A percentile compares a stretch with the other conserved stretches of the same genome.
These are phyloP conservation scores for Drosophila picticornis DNA, from an alignment of 2,888 invertebrate genomes.

Conservation along the genomic window DNA sequence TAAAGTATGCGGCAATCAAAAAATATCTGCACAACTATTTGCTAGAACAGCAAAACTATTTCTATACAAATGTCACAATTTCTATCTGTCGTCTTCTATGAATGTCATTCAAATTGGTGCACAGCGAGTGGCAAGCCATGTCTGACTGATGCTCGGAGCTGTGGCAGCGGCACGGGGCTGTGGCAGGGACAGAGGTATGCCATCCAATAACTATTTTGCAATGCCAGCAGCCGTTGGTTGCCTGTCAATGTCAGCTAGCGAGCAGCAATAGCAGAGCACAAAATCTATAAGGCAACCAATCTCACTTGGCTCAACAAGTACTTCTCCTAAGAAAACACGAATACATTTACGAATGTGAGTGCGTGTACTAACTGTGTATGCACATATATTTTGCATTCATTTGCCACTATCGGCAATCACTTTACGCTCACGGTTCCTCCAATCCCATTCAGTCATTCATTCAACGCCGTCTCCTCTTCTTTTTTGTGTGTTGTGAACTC, in stretches of 20 bases:
- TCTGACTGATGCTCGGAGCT: background rate
- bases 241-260: conserved; percentile 74
- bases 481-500: conserved; percentile 28
- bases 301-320: conserved; percentile 54
- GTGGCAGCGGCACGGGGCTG: background rate
- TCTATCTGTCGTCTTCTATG: conserved; percentile 62
- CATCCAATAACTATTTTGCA: conserved; percentile 43
- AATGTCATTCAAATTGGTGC: conserved; percentile 81
- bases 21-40: conserved; percentile 78
- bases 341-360: background rate
- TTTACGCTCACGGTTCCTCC: conserved; percentile 55
- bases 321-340: conserved; percentile 8
- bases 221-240: conserved; percentile 42
- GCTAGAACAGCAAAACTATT: conserved; percentile 72
- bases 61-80: conserved; percentile 78
- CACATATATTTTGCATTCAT: conserved; percentile 49
- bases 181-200: conserved; percentile 11
- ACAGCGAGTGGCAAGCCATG: conserved; percentile 48
- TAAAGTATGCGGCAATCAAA: conserved; percentile 75
- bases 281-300: conserved; percentile 31
- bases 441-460: conserved; percentile 38
- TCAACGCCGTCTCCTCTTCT: conserved; percentile 21
- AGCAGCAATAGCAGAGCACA: conserved; percentile 52
- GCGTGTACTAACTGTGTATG: conserved; percentile 4
- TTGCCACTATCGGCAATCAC: conserved; percentile 62